phyloP scores from a whole-genome alignment of 2,113 vertebrate genomes.

The Cnemophilus loriae region DNA sequence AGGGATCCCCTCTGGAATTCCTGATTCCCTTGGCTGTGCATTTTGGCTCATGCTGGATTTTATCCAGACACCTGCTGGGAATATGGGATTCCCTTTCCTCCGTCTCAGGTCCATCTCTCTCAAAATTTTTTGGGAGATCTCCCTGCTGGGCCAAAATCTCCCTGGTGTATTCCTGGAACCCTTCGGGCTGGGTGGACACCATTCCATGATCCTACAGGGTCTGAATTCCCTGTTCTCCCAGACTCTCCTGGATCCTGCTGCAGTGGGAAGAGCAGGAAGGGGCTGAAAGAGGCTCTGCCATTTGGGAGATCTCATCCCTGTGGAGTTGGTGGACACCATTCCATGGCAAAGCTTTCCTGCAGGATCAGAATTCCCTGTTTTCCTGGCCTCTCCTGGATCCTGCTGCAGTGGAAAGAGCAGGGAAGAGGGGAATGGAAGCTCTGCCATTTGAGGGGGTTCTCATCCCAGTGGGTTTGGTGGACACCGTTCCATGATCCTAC shows the following conservation, averaged over 20 bases:
- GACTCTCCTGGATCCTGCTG: neutral
- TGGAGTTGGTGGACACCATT: accelerated
- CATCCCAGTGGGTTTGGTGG: neutral
- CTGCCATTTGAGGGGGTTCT: neutral
- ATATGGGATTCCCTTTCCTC: neutral
- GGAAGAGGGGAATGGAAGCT: neutral
- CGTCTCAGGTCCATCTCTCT: neutral
- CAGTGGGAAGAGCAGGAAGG: neutral
- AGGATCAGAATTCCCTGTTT: neutral
- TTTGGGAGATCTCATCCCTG: neutral
- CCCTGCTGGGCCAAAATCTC: neutral
- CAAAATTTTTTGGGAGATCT: neutral
- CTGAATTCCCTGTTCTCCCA: neutral
- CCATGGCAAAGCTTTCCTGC: neutral
- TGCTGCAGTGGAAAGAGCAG: accelerated
- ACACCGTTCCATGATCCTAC: accelerated
- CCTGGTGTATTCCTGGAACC: neutral
- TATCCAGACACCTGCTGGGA: accelerated
- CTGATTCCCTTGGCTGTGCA: neutral
- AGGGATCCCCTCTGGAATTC: neutral
- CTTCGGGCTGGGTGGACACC: accelerated
- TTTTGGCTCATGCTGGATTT: accelerated
- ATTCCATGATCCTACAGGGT: neutral
- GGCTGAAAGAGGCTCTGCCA: accelerated
- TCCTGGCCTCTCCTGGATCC: neutral